A percentile compares a stretch with the other conserved stretches of the same genome.
Evolutionary conservation across 92 coral and sea anemone genomes (phyloP).

Genomic region (Porites cylindrica): DNA sequence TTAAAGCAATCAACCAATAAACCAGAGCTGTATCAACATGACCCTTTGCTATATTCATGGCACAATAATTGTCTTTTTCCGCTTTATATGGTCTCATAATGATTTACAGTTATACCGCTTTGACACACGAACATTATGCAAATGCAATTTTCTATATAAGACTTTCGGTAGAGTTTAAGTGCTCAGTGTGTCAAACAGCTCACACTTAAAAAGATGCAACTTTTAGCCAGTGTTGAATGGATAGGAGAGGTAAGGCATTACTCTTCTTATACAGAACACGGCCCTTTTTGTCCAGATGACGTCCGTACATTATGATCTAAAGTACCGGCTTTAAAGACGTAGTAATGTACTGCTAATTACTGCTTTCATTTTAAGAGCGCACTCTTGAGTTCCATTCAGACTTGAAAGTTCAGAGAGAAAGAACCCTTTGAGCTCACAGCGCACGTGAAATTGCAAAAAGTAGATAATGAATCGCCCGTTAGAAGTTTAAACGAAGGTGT

Average conservation of each 20-base stretch:
- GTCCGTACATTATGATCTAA: too few relatives aligned
- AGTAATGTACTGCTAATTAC: neutral
- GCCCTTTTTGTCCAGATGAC: neutral
- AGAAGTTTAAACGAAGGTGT: too few relatives aligned
- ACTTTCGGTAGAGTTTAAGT: neutral
- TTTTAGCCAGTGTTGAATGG: slow-evolving; percentile 6
- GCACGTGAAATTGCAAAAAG: neutral
- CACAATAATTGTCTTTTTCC: slow-evolving; percentile 13
- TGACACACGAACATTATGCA: slow-evolving; percentile 44
- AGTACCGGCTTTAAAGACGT: neutral
- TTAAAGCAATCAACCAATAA: slow-evolving; percentile 32
- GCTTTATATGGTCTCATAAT: slow-evolving; percentile 3
- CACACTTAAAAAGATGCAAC: slow-evolving; percentile 32
- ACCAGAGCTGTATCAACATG: neutral
- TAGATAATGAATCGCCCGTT: too few relatives aligned
- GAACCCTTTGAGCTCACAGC: neutral
- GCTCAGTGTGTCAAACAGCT: slow-evolving; percentile 24
- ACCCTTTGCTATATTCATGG: slow-evolving; percentile 10
- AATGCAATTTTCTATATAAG: slow-evolving; percentile 24
- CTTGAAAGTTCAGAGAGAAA: neutral
- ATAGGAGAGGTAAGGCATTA: slow-evolving; percentile 2
- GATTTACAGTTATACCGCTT: neutral
- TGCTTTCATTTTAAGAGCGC: neutral
- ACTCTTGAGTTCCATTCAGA: neutral
- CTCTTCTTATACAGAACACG: neutral